These are phyloP conservation scores for Oeneis ivallda DNA, from an alignment of 2,888 invertebrate genomes.

Conservation along the genomic window DNA sequence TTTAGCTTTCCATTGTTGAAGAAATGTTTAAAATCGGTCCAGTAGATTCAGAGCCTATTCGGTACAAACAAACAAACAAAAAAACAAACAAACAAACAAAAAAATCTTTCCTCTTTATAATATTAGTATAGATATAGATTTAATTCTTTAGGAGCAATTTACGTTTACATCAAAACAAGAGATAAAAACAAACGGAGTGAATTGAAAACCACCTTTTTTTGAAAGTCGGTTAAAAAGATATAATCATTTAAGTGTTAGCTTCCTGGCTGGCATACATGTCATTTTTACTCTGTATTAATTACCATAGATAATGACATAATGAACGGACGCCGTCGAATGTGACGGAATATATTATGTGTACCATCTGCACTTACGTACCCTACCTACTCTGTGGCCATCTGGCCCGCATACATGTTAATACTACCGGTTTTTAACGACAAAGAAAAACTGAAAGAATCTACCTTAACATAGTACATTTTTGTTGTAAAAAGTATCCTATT, in stretches of 20 bases:
- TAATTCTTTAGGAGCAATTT: too few relatives aligned
- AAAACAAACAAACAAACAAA: too few relatives aligned
- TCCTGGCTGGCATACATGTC: conserved; percentile 31
- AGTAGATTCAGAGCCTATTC: too few relatives aligned
- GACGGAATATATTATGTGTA: conserved; percentile 40
- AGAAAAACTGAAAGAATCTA: background rate
- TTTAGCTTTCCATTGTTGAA: too few relatives aligned
- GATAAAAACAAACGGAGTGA: background rate
- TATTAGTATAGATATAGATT: too few relatives aligned
- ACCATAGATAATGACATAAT: conserved; percentile 37
- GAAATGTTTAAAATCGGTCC: too few relatives aligned
- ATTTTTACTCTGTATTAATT: conserved; percentile 31
- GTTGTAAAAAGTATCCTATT: too few relatives aligned
- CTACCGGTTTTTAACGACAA: conserved; percentile 4
- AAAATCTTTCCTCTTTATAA: too few relatives aligned
- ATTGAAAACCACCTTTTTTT: too few relatives aligned
- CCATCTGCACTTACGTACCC: background rate
- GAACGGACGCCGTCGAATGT: conserved; percentile 38
- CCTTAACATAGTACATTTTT: too few relatives aligned
- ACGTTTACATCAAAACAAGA: background rate
- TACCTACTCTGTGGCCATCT: conserved; percentile 31
- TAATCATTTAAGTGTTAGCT: conserved; percentile 23
- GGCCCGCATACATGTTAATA: conserved; percentile 39
- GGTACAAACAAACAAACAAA: too few relatives aligned
- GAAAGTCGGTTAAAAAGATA: background rate